phyloP scores from a whole-genome alignment of 1,140 invertebrate genomes.

The Megathymus violae region DNA sequence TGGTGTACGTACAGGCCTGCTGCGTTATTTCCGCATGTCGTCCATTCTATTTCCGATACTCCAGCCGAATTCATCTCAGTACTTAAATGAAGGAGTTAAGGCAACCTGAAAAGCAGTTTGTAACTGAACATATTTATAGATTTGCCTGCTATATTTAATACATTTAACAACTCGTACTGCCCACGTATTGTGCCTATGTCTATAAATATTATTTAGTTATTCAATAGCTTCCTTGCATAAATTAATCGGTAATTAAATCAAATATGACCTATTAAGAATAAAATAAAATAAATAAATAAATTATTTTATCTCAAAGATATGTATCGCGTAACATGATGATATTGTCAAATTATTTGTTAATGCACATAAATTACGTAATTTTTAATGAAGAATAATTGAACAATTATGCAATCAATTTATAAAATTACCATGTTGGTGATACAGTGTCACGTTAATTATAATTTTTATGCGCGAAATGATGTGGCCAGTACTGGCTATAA shows the following conservation, averaged over 20 bases:
- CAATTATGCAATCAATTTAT: slow-evolving; percentile 19
- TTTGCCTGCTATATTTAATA: too few species aligned
- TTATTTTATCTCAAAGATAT: too few species aligned
- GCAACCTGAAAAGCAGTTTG: neutral
- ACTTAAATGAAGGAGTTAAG: slow-evolving; percentile 23
- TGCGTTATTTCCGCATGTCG: slow-evolving; percentile 68
- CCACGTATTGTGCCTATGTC: neutral
- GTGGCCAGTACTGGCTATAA: slow-evolving; percentile 36
- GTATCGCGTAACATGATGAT: too few species aligned
- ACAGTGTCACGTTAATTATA: slow-evolving; percentile 2
- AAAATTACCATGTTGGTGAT: slow-evolving; percentile 3
- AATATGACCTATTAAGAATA: too few species aligned
- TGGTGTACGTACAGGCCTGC: too few species aligned
- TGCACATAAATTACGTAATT: neutral
- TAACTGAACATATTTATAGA: too few species aligned
- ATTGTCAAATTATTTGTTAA: too few species aligned
- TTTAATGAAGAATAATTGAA: slow-evolving; percentile 20
- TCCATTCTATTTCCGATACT: slow-evolving; percentile 60
- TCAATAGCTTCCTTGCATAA: too few species aligned
- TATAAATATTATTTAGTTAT: too few species aligned
- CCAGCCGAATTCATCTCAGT: slow-evolving; percentile 23
- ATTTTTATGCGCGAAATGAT: slow-evolving; percentile 12
- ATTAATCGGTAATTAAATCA: too few species aligned
- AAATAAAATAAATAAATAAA: too few species aligned
- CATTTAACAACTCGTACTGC: neutral